A percentile compares a stretch with the other conserved stretches of the same genome.
Conservation (phyloP, 2,113 vertebrate species). For the Baryphthengus martii region DNA sequence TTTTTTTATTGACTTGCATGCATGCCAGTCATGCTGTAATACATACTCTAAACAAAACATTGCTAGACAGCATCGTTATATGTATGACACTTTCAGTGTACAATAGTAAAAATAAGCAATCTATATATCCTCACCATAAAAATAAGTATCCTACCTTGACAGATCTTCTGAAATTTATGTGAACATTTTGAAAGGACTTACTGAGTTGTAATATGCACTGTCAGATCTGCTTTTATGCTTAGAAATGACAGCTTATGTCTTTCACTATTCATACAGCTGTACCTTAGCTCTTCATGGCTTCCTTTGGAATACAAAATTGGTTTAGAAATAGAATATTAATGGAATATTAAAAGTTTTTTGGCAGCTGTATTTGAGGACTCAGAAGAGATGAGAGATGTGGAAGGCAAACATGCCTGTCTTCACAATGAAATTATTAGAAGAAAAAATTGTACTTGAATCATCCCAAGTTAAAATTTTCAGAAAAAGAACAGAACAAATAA, state of each 20-base stretch:
- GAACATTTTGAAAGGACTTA: not conserved
- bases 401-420: not conserved
- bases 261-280: not conserved
- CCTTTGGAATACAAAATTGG: not conserved
- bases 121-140: not conserved
- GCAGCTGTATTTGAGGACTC: not conserved
- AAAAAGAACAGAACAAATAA: not conserved
- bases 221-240: not conserved
- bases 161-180: not conserved
- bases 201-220: not conserved
- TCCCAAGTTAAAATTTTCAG: not conserved
- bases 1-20: not conserved
- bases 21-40: not conserved
- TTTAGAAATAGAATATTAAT: not conserved
- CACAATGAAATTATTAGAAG: not conserved
- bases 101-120: not conserved
- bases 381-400: not conserved
- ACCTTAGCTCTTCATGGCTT: not conserved
- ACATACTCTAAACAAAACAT: not conserved
- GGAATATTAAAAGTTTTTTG: not conserved
- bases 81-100: not conserved
- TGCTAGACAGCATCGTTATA: not conserved
- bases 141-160: not conserved
- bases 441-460: rapidly evolving
- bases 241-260: not conserved